Conservation (phyloP, 2,113 vertebrate genomes). For the Xiphias gladius region DNA sequence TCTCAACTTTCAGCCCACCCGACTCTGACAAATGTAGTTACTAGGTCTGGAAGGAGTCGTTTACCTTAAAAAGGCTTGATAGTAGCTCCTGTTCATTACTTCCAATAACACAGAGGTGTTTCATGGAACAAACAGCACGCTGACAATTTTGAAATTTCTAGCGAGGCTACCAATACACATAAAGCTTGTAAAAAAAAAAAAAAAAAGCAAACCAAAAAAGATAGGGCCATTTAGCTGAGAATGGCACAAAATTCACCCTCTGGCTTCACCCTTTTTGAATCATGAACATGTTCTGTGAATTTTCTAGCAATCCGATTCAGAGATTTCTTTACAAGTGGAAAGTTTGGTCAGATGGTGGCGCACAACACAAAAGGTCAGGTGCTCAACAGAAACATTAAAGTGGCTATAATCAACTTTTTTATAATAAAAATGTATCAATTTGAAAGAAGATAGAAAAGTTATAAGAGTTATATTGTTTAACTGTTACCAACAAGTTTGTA, state of each 20-base stretch:
- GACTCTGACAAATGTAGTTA: neutral
- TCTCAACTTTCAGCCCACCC: slow-evolving; percentile 6
- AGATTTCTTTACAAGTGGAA: too few relatives aligned
- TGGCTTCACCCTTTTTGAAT: too few relatives aligned
- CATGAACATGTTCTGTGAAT: neutral
- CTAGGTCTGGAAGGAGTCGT: neutral
- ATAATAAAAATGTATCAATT: too few relatives aligned
- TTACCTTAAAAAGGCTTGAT: neutral
- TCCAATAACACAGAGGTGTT: neutral
- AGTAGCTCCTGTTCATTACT: neutral
- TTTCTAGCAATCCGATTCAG: neutral
- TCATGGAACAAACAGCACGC: neutral
- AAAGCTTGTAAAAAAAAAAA: neutral
- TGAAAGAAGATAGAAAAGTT: too few relatives aligned
- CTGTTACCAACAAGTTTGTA: too few relatives aligned
- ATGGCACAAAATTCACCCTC: too few relatives aligned
- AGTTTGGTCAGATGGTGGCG: too few relatives aligned
- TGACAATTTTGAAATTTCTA: neutral
- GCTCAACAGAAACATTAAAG: neutral
- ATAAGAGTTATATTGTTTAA: too few relatives aligned
- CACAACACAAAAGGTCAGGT: too few relatives aligned
- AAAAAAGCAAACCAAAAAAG: too few relatives aligned
- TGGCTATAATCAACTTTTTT: neutral
- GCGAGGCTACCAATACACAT: neutral
- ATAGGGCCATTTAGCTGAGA: too few relatives aligned